Base-by-base conservation (phyloP, 1,140 invertebrate species). In the Trichomalopsis sarcophagae region DNA sequence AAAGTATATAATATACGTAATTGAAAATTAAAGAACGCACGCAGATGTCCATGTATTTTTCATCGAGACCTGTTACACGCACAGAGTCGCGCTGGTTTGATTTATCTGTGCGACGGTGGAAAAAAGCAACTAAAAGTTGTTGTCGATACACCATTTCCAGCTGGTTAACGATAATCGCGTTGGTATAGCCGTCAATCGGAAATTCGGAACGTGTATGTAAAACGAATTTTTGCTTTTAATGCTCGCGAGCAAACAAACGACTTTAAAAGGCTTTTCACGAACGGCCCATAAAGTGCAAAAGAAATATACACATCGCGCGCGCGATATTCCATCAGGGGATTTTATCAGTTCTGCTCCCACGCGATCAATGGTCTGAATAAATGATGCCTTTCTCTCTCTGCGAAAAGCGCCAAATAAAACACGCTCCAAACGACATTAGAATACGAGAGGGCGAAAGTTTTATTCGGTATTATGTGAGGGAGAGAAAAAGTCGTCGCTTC, bases 131-230 rank as follows among this genome's bases (percentile, higher is more conserved):
- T 55, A 62, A 62, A 62, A 62, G 14, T n/a, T 17, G 55, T 21
- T 62, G 17, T 62, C 17, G 17, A 62, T 62, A 62, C 5, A 17
- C n/a, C n/a, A n/a, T 74, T 74, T 74, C 17, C 73, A 74, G 33
- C 73, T 74, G 30, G 73, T 74, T 74, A 74, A 40, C 33, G 23
- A 40, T 74, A 74, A 44, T 21, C 73, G 30, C 36, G 9, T 74
- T 74, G 17, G 21, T 62, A n/a, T 44, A 62, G 55, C 55, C 55
- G 21, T 17, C 21, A 40, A 74, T 62, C 23, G 27, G 69, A 71
- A 71, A 71, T 71, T 71, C 55, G 55, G 17, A 21, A 62, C 21
- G 55, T n/a, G 17, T n/a, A 62, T 62, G 55, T 62, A 62, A 62
- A 62, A n/a, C 21, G 55, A 62, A 62, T 62, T 62, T 62, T 62